phyloP scores from a whole-genome alignment of 2,888 invertebrate species.

The Ichneumon xanthorius region DNA sequence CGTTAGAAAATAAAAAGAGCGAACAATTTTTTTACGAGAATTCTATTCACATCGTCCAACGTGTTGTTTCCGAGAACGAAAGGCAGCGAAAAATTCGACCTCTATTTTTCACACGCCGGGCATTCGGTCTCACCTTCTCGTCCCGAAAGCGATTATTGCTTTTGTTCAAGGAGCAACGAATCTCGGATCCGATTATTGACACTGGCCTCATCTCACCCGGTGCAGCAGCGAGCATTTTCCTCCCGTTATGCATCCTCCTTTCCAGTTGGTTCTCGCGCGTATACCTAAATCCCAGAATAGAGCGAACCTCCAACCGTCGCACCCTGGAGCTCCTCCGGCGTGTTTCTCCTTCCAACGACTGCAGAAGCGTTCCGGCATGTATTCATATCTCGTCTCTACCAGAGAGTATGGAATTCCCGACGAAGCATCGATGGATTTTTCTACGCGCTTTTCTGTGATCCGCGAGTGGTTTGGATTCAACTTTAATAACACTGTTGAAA shows the following conservation, averaged over 20 bases:
- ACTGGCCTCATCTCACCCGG: neutral
- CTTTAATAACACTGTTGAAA: too few relatives aligned
- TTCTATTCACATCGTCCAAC: too few relatives aligned
- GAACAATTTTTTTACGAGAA: too few relatives aligned
- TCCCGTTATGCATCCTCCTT: slow-evolving; percentile 7
- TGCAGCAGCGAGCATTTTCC: neutral
- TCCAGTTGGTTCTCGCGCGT: slow-evolving; percentile 39
- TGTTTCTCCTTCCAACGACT: neutral
- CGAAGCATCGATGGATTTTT: too few relatives aligned
- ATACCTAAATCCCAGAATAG: slow-evolving; percentile 50
- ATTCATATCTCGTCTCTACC: neutral
- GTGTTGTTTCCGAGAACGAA: too few relatives aligned
- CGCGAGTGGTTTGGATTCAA: too few relatives aligned
- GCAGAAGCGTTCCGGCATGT: neutral
- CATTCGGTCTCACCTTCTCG: too few relatives aligned
- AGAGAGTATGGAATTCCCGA: neutral
- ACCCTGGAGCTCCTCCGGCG: neutral
- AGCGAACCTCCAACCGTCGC: slow-evolving; percentile 4
- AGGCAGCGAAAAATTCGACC: too few relatives aligned
- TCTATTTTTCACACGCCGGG: too few relatives aligned
- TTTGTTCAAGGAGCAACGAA: neutral
- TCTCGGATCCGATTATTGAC: neutral
- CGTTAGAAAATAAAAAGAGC: too few relatives aligned
- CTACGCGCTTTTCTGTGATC: too few relatives aligned
- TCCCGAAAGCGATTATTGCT: neutral